phyloP scores from a whole-genome alignment of 1,140 invertebrate species.

The Lysiphlebus fabarum region DNA sequence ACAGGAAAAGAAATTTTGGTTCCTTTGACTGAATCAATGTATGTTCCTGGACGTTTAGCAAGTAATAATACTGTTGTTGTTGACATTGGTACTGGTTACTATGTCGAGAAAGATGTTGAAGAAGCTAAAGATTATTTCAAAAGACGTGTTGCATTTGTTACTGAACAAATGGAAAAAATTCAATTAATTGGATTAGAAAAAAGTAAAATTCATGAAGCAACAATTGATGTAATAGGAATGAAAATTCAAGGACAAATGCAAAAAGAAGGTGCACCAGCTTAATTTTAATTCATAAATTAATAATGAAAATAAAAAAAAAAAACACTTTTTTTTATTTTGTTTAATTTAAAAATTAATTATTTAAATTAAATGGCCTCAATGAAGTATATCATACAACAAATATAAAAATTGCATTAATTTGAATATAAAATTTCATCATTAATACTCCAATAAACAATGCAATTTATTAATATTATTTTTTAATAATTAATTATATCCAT shows the following conservation, averaged over 20 bases:
- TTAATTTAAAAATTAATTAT: no score
- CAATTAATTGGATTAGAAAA: conserved; percentile 83
- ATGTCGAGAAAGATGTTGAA: conserved; percentile 81
- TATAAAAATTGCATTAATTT: no score
- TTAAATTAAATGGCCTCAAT: no score
- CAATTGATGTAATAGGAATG: conserved; percentile 67
- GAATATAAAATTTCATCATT: no score
- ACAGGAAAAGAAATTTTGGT: conserved; percentile 76
- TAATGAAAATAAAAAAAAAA: no score
- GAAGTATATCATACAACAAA: no score
- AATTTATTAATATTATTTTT: no score
- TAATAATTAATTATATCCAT: no score
- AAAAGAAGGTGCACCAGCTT: conserved; percentile 29
- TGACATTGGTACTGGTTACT: conserved; percentile 94
- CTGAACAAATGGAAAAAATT: conserved; percentile 92
- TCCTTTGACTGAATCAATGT: conserved; percentile 91
- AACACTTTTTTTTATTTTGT: no score
- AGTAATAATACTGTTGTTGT: conserved; percentile 83
- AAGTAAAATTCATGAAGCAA: conserved; percentile 78
- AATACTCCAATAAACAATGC: no score
- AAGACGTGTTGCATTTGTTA: conserved; percentile 85
- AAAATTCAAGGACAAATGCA: conserved; percentile 56
- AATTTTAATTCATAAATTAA: no score
- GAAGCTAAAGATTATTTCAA: conserved; percentile 89
- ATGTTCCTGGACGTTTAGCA: conserved; percentile 82